These are phyloP conservation scores for Mimachlamys varia DNA, from an alignment of 2,888 invertebrate genomes.

Conservation along the genomic window DNA sequence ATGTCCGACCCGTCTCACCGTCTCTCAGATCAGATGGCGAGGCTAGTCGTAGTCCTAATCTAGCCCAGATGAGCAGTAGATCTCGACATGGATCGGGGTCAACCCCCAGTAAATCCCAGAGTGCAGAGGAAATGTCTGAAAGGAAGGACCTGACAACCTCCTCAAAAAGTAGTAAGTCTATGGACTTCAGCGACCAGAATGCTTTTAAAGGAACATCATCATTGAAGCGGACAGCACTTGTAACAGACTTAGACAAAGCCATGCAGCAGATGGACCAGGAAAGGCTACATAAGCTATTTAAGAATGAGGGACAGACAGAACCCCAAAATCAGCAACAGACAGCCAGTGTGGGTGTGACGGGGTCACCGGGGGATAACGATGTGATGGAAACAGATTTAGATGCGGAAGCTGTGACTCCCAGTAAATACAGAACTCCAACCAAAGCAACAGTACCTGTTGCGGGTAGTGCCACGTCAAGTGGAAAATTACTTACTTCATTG, in stretches of 20 bases:
- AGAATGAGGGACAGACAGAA: constrained; percentile 43
- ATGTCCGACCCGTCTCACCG: not conserved
- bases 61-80: not conserved
- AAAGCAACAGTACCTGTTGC: constrained; percentile 38
- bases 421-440: constrained; percentile 22
- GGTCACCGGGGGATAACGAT: constrained; percentile 40
- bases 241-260: constrained; percentile 70
- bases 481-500: constrained; percentile 37
- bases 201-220: constrained; percentile 52
- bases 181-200: constrained; percentile 27
- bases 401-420: constrained; percentile 48
- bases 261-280: constrained; percentile 63
- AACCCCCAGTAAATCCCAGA: not conserved
- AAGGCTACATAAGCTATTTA: constrained; percentile 60
- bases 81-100: constrained; percentile 36
- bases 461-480: constrained; percentile 39
- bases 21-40: not conserved
- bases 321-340: not conserved
- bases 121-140: constrained; percentile 23
- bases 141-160: not conserved
- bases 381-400: constrained; percentile 69
- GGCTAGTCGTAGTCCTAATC: not conserved
- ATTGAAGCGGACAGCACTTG: constrained; percentile 60
- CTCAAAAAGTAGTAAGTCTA: constrained; percentile 36
- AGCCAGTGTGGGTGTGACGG: not conserved